Percentiles rank a stretch among this genome's conserved stretches.
Evolutionary conservation across 2,888 invertebrate genomes (phyloP).

Genomic region (Arge pagana): DNA sequence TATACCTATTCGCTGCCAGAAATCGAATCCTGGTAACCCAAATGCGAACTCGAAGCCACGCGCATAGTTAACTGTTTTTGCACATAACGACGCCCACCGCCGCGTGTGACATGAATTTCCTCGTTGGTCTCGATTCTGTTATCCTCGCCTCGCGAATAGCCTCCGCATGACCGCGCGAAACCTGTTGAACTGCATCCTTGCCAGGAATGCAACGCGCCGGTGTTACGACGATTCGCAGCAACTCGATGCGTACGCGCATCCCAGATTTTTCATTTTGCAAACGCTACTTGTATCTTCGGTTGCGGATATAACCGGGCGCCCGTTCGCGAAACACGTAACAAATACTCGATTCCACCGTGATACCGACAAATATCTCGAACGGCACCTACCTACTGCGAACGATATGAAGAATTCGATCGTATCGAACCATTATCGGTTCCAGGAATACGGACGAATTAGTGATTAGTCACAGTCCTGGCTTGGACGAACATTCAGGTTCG

Average conservation of each 20-base stretch:
- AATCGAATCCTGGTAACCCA: constrained; percentile 10
- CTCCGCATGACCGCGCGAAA: neutral
- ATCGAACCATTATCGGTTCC: no score
- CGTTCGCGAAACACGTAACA: no score
- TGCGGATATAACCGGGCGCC: no score
- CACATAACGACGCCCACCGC: constrained; percentile 11
- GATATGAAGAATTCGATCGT: no score
- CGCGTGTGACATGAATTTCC: constrained; percentile 18
- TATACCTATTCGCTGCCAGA: no score
- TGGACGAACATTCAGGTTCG: no score
- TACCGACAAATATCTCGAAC: no score
- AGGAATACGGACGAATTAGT: no score
- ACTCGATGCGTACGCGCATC: neutral
- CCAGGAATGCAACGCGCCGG: constrained; percentile 8
- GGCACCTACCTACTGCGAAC: no score
- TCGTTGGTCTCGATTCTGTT: constrained; percentile 17
- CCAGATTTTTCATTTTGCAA: constrained; percentile 5
- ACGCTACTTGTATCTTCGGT: no score
- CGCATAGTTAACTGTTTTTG: constrained; percentile 14
- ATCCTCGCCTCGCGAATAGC: neutral
- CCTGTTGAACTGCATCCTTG: constrained; percentile 4
- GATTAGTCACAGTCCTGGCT: no score
- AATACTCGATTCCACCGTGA: no score
- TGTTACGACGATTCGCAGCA: neutral
- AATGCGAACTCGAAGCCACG: neutral